Base-by-base conservation (phyloP, 2,888 invertebrate genomes). In the Leptopilina drosophilae region DNA sequence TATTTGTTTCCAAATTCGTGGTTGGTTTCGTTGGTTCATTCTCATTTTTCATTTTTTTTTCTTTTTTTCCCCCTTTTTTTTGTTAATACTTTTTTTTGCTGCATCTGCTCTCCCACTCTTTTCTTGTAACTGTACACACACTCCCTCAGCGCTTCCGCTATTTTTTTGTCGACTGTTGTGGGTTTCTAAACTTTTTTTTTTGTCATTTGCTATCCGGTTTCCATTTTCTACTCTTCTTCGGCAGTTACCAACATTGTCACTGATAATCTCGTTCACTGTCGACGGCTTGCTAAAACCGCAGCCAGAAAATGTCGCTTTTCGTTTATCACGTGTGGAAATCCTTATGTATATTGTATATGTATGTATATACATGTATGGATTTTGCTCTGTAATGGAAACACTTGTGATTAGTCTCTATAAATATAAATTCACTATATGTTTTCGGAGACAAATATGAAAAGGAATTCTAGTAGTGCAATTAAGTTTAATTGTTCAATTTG, bases 1-100 rank as follows among this genome's bases (percentile, higher is more conserved):
- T 79, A 80, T 78, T 77, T 66, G 81, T 81, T 82, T 81, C 73
- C 80, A 79, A 81, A 82, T 81, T 82, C 64, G 77, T 80, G 78
- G 69, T 77, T 78, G 76, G 77, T 78, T 76, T 49, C 33, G 56
- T 73, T 59, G 53, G 53, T 53, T 73, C 73, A 73, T 73, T 33
- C 73, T 33, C 56, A 73, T 76, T 62, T 79, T 49, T 49, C 12
- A 49, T 11, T 49, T 49, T 49, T 49, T 49, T 49, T 49, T 49
- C 0, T 2, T 8, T 12, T 49, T 11, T 11, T n/a, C n/a, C n/a
- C n/a, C n/a, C n/a, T n/a, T 11, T 49, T 12, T 49, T 20, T 11
- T 49, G 2, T 49, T 49, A 33, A 33, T 33, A 33, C 33, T 11
- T 49, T 49, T 20, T 73, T 81, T 79, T 76, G 64, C 64, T 77